Conservation (phyloP, 2,797 vertebrate genomes). For the Scleropages formosus region DNA sequence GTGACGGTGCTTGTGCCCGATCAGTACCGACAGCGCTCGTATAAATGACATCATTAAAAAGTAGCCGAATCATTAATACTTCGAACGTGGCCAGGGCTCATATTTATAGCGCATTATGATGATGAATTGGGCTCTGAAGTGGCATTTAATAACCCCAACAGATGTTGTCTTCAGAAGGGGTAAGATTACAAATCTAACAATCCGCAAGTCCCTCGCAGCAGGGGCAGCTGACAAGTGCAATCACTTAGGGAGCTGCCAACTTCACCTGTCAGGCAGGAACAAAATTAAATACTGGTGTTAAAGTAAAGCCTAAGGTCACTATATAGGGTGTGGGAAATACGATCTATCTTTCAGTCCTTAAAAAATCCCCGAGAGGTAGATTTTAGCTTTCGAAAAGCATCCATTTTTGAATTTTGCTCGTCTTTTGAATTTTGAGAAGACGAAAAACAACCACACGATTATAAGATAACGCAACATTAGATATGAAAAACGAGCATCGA, state of each 20-base stretch:
- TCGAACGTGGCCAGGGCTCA: constrained; percentile 12
- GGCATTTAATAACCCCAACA: constrained; percentile 26
- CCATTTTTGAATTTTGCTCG: neutral
- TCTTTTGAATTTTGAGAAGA: too few relatives aligned
- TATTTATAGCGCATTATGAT: constrained; percentile 23
- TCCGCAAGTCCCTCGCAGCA: constrained; percentile 19
- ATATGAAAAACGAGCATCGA: neutral
- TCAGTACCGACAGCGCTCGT: neutral
- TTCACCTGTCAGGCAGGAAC: constrained; percentile 54
- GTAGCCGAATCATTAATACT: constrained; percentile 9
- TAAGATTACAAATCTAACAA: constrained; percentile 24
- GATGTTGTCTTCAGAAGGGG: constrained; percentile 19
- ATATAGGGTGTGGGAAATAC: constrained; percentile 33
- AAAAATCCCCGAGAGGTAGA: neutral
- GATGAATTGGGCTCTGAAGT: constrained; percentile 15
- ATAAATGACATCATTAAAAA: constrained; percentile 7
- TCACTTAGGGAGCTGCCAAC: constrained; percentile 66
- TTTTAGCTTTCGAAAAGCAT: neutral
- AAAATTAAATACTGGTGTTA: constrained; percentile 71
- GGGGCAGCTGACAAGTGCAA: constrained; percentile 48
- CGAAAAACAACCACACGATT: too few relatives aligned
- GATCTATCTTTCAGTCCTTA: constrained; percentile 3
- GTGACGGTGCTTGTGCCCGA: neutral
- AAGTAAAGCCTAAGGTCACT: constrained; percentile 59
- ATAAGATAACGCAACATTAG: neutral